Percentiles rank a stretch among this genome's conserved stretches.
Evolutionary conservation across 2,888 invertebrate genomes (phyloP).

Genomic region (Scaptomyza flava): DNA sequence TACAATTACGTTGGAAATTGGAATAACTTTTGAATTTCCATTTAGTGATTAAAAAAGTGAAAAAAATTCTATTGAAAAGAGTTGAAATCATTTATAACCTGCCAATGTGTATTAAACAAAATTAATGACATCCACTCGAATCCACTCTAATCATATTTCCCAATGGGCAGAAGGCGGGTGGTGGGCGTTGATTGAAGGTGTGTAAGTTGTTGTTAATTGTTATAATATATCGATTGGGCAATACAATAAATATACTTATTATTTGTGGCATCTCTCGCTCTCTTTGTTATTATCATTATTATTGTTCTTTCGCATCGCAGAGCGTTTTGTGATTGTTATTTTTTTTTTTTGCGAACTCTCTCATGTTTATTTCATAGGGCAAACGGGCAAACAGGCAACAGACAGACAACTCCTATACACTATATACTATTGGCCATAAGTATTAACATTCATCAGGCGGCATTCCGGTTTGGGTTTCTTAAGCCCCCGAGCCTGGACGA

Average conservation of each 20-base stretch:
- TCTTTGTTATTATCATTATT: background rate
- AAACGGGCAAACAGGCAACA: constrained; percentile 25
- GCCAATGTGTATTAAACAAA: constrained; percentile 23
- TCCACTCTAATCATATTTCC: constrained; percentile 6
- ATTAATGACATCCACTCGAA: constrained; percentile 29
- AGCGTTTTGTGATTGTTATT: constrained; percentile 12
- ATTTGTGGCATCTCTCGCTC: constrained; percentile 63
- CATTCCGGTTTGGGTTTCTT: constrained; percentile 49
- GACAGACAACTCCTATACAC: background rate
- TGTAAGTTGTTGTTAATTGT: constrained; percentile 15
- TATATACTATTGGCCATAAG: constrained; percentile 30
- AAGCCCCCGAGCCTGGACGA: constrained; percentile 24
- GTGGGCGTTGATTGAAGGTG: too few relatives aligned
- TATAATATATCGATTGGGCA: constrained; percentile 44
- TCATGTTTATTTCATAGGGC: constrained; percentile 42
- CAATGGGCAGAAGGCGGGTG: constrained; percentile 4
- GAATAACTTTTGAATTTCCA: constrained; percentile 23
- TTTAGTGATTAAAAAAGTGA: constrained; percentile 52
- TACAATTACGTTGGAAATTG: constrained; percentile 16
- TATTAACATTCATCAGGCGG: constrained; percentile 54
- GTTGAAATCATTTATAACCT: constrained; percentile 31
- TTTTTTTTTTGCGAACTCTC: constrained; percentile 17
- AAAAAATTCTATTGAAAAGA: constrained; percentile 18
- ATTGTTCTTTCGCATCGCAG: too few relatives aligned
- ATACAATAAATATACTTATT: constrained; percentile 49